Evolutionary conservation across 2,888 invertebrate genomes (phyloP), one percentile per base, ranked within the genome.

Genomic region (Stenotaenia linearis): DNA sequence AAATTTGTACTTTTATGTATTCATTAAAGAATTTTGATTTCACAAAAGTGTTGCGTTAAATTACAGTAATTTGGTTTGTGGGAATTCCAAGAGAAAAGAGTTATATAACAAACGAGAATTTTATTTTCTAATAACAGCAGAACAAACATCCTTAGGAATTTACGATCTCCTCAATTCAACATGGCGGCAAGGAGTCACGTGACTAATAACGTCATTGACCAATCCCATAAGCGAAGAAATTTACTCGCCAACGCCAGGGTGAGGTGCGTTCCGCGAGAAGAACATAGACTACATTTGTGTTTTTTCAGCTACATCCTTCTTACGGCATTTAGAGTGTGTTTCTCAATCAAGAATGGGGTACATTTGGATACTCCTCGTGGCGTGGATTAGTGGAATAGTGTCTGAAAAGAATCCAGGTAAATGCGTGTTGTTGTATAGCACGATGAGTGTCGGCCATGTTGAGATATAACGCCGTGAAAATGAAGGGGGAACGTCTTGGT

Each of bases 251-350:
- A 56, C 56, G 56, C 56, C 21, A 56, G 56, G 56, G 56, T 56
- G 56, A 56, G 56, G 56, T 69, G 69, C 69, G 69, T 25, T 69
- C 69, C 69, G 69, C 69, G 69, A 69, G 69, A 69, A 69, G 69
- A 69, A 69, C 25, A 69, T 69, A 69, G 69, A 69, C 69, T 25
- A 69, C 23, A 69, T 69, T 69, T 69, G 25, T 69, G 25, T 69
- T 69, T 69, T 69, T 69, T 69, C 69, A 69, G 23, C 69, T 69
- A 69, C 25, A 25, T 69, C 69, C 69, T 28, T 69, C 28, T 28
- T 28, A 69, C 69, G 69, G 69, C 69, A 69, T n/a, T 25, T 23
- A 69, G 69, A 69, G 25, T 69, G 69, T 69, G 69, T 69, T 18
- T 69, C 69, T 69, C 23, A 69, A 25, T 10, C 69, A 69, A 69